Percentiles rank a stretch among this genome's conserved stretches.
Conservation (phyloP, 2,888 invertebrate genomes). For the Creontiades dilutus region DNA sequence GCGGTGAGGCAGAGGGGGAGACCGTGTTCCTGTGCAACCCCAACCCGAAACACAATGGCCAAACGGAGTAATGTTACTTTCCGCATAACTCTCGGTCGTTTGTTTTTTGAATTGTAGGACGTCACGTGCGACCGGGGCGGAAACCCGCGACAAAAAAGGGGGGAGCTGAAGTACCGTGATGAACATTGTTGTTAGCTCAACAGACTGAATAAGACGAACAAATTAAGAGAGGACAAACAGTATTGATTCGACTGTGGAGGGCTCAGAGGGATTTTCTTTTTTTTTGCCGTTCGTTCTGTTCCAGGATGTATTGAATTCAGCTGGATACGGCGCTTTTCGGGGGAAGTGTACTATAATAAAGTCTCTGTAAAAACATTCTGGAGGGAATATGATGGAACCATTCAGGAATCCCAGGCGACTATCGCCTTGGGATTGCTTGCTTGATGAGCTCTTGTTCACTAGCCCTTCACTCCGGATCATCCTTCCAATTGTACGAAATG, state of each 20-base stretch:
- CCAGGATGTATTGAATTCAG: background rate
- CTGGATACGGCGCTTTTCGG: background rate
- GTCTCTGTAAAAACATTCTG: background rate
- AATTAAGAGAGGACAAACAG: constrained; percentile 23
- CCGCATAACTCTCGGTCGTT: constrained; percentile 18
- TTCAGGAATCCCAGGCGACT: background rate
- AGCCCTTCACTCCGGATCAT: background rate
- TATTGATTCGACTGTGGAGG: constrained; percentile 34
- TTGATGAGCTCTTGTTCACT: constrained; percentile 25
- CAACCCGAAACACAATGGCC: constrained; percentile 28
- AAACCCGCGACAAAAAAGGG: background rate
- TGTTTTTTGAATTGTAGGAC: constrained; percentile 15
- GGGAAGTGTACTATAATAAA: background rate
- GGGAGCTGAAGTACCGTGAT: background rate
- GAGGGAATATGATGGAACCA: background rate
- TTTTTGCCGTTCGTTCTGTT: background rate
- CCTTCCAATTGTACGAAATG: background rate
- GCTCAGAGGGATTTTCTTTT: background rate
- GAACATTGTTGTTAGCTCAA: constrained; percentile 6
- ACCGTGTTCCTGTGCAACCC: constrained; percentile 2
- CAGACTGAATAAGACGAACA: constrained; percentile 25
- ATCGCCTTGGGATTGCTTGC: background rate
- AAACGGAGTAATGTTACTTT: background rate
- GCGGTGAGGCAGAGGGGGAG: background rate
- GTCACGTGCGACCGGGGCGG: background rate